phyloP scores from a whole-genome alignment of 2,888 invertebrate genomes.

The Orthosia gracilis region DNA sequence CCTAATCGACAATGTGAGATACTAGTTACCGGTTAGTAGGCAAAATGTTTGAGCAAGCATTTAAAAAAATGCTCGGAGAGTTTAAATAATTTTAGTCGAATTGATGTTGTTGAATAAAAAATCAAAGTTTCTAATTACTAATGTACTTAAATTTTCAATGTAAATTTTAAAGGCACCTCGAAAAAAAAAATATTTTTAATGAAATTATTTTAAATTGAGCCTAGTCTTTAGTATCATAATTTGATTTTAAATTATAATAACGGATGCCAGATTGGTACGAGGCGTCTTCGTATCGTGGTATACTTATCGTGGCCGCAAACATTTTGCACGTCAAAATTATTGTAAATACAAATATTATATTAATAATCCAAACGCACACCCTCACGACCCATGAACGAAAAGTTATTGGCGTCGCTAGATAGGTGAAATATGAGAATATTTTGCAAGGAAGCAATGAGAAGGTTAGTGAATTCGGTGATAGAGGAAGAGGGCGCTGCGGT shows the following conservation, averaged over 20 bases:
- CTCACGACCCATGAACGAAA: slow-evolving; percentile 73
- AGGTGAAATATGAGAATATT: slow-evolving; percentile 78
- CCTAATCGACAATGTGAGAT: slow-evolving; percentile 79
- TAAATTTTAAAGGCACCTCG: slow-evolving; percentile 89
- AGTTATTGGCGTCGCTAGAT: slow-evolving; percentile 78
- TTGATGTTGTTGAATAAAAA: slow-evolving; percentile 90
- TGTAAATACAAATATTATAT: slow-evolving; percentile 76
- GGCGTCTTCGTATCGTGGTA: slow-evolving; percentile 52
- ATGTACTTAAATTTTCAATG: slow-evolving; percentile 90
- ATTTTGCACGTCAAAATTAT: slow-evolving; percentile 55
- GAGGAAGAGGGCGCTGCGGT: slow-evolving; percentile 74
- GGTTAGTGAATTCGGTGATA: slow-evolving; percentile 89
- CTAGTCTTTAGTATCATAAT: slow-evolving; percentile 90
- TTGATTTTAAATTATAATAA: slow-evolving; percentile 80
- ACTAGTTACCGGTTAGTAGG: slow-evolving; percentile 87
- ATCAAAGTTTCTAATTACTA: slow-evolving; percentile 90
- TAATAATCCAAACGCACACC: slow-evolving; percentile 80
- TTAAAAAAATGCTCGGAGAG: slow-evolving; percentile 88
- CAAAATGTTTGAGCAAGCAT: slow-evolving; percentile 90
- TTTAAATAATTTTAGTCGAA: slow-evolving; percentile 89
- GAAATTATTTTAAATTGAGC: slow-evolving; percentile 87
- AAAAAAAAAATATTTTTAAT: slow-evolving; percentile 83
- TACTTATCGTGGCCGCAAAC: slow-evolving; percentile 44
- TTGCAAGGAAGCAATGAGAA: slow-evolving; percentile 87
- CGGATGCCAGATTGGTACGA: slow-evolving; percentile 75